Conservation (phyloP, 2,113 vertebrate species). For the Pterocles burchelli region DNA sequence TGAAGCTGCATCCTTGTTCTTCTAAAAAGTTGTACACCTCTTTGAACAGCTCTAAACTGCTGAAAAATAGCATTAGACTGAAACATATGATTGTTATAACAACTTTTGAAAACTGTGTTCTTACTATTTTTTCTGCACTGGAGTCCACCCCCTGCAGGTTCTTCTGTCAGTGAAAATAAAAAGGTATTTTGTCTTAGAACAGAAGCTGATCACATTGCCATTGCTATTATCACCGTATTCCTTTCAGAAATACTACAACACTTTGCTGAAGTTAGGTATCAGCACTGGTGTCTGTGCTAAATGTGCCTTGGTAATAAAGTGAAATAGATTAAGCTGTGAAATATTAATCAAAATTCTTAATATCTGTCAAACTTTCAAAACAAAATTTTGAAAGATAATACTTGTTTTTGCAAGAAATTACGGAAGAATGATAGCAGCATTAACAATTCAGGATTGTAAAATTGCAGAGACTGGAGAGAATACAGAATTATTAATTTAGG, state of each 20-base stretch:
- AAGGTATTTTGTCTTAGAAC: background rate
- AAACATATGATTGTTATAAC: background rate
- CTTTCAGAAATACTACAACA: background rate
- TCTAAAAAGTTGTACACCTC: constrained; percentile 36
- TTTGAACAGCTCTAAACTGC: background rate
- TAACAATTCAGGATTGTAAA: background rate
- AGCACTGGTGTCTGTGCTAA: background rate
- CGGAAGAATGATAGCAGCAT: background rate
- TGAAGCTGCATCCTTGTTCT: constrained; percentile 54
- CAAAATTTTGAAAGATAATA: background rate
- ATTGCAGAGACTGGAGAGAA: background rate
- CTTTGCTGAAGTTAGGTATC: background rate
- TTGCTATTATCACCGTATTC: background rate
- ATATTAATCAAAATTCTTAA: background rate
- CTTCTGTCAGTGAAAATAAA: background rate
- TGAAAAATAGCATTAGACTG: background rate
- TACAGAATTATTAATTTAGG: background rate
- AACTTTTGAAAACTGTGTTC: background rate
- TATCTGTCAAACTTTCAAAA: background rate
- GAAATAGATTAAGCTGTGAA: background rate
- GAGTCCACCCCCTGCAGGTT: background rate
- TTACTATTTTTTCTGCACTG: background rate
- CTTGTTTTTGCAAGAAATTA: background rate
- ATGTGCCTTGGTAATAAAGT: background rate
- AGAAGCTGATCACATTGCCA: background rate